Evolutionary conservation across 1,140 invertebrate species (phyloP), one percentile per base, ranked within the genome.

Genomic region (Forficula auricularia): DNA sequence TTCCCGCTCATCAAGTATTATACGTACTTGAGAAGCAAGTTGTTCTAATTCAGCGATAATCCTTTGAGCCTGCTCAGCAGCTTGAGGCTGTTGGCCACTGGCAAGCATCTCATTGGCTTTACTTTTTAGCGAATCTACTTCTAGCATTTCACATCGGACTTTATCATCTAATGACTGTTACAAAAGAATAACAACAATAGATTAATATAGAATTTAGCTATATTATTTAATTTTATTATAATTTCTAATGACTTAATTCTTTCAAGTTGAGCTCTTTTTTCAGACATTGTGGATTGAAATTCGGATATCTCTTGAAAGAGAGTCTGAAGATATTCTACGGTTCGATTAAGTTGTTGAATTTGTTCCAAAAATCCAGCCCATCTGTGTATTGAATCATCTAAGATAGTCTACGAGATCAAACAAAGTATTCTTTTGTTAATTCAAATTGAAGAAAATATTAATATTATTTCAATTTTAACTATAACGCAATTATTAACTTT

Each of bases 311-410:
- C 84, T 34, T 73, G 67, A 9, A 85, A 61, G 42, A 75, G 71
- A 13, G 57, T 62, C 56, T 88, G 74, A 52, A 90, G 68, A 57
- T 78, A 78, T 38, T 80, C 75, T 7, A 87, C 76, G 13, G 77
- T 84, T 57, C 87, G 88, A 40, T 80, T 77, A 6, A 90, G 70
- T 32, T 77, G 74, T 57, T 88, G 79, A 50, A 90, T 82, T 58
- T 90, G 81, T 57, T 90, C 82, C 15, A 89, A 57, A 51, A 90
- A 79, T 38, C 82, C 83, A 45, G 83, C 73, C 85, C 85, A 91
- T 62, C 84, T 81, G 33, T 84, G 82, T 18, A 90, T 79, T 2
- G 81, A 83, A 53, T 90, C 85, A 60, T 90, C 86, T n/a, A 92
- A 60, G 45, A 79, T 72, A 1, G 80, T 73, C 60, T 58, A 36